Conservation (phyloP, 2,797 vertebrate genomes). For the Chelmon rostratus region DNA sequence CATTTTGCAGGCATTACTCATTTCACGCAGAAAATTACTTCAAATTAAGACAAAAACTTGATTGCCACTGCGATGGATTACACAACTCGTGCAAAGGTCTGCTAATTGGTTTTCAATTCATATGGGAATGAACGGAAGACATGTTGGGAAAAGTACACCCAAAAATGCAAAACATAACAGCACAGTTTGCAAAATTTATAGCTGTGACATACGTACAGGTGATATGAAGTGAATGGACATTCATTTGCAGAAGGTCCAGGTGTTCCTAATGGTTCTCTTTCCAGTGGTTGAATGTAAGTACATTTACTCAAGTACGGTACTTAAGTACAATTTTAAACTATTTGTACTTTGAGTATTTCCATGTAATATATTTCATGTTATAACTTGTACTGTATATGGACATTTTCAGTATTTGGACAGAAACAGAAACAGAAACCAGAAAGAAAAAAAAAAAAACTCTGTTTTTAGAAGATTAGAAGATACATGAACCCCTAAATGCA, state of each 20-base stretch:
- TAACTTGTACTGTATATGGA: too few relatives aligned
- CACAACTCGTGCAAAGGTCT: background rate
- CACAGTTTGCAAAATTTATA: background rate
- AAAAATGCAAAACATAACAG: background rate
- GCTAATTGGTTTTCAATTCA: background rate
- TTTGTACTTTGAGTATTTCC: too few relatives aligned
- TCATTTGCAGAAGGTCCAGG: background rate
- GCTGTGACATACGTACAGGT: background rate
- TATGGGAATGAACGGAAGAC: background rate
- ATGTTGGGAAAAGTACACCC: background rate
- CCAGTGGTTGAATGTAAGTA: background rate
- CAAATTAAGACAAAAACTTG: background rate
- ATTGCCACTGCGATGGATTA: background rate
- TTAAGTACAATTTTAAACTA: too few relatives aligned
- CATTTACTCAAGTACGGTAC: background rate
- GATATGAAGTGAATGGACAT: background rate
- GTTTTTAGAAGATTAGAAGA: too few relatives aligned
- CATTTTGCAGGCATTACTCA: background rate
- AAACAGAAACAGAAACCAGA: too few relatives aligned
- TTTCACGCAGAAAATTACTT: background rate
- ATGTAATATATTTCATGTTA: too few relatives aligned
- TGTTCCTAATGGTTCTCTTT: background rate
- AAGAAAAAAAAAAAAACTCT: too few relatives aligned
- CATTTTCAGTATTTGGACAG: too few relatives aligned
- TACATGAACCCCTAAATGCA: too few relatives aligned